phyloP scores from a whole-genome alignment of 2,888 invertebrate species.

The Leucophora obtusa region DNA sequence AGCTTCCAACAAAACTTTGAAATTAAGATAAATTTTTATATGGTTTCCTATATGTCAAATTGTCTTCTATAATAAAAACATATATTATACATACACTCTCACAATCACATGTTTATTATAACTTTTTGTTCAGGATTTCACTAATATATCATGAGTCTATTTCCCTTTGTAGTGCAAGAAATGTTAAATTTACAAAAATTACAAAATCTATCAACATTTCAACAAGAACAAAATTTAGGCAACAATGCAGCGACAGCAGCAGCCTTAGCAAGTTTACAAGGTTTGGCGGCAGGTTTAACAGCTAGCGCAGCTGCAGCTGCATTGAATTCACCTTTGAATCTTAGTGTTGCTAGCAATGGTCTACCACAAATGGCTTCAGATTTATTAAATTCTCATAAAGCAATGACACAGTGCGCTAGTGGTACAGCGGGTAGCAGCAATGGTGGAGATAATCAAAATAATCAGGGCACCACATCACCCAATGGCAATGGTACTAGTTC shows the following conservation, averaged over 20 bases:
- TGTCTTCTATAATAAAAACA: no score
- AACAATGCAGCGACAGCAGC: constrained; percentile 80
- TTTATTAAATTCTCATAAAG: constrained; percentile 64
- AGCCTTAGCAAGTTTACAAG: constrained; percentile 83
- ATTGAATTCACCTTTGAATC: constrained; percentile 89
- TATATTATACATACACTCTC: background rate
- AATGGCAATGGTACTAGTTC: constrained; percentile 44
- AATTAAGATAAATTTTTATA: no score
- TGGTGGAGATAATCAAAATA: constrained; percentile 58
- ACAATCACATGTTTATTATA: constrained; percentile 5
- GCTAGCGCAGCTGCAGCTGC: constrained; percentile 80
- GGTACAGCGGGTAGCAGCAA: constrained; percentile 58
- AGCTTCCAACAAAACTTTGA: no score
- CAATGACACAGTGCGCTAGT: constrained; percentile 67
- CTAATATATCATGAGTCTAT: constrained; percentile 58
- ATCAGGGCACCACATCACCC: constrained; percentile 54
- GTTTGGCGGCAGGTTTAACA: constrained; percentile 78
- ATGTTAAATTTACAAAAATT: constrained; percentile 82
- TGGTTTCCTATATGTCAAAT: no score
- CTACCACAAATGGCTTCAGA: constrained; percentile 50
- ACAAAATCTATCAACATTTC: constrained; percentile 87
- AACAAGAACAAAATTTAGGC: constrained; percentile 81
- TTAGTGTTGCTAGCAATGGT: constrained; percentile 83
- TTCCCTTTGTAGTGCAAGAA: constrained; percentile 77
- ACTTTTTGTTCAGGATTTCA: constrained; percentile 41